phyloP scores from a whole-genome alignment of 2,113 vertebrate genomes.

The Megaceryle torquata region DNA sequence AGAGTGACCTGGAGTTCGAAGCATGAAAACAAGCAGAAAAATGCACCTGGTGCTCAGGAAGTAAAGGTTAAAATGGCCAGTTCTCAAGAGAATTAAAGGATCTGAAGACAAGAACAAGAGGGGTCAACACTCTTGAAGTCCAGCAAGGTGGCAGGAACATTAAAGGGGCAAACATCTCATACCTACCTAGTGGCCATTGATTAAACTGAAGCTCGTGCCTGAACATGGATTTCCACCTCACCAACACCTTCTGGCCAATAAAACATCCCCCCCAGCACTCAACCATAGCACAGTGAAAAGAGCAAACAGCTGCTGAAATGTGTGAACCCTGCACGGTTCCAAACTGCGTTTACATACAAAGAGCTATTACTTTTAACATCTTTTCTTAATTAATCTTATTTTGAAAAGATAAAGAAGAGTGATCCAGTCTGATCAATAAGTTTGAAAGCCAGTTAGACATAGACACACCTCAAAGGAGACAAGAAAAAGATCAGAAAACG shows the following conservation, averaged over 20 bases:
- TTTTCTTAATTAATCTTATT: not conserved
- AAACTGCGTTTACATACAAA: not conserved
- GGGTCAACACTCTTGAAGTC: not conserved
- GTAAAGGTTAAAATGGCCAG: not conserved
- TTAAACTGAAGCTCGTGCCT: not conserved
- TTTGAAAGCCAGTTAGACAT: not conserved
- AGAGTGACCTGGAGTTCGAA: not conserved
- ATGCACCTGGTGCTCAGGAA: not conserved
- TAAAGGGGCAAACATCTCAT: not conserved
- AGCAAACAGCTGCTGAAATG: not conserved
- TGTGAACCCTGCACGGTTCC: fast-evolving
- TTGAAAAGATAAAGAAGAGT: not conserved
- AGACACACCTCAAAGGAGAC: not conserved
- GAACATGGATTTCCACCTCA: not conserved
- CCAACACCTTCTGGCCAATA: not conserved
- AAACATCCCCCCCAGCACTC: fast-evolving
- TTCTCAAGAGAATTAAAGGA: not conserved
- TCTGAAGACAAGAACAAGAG: not conserved
- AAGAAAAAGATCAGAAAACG: not conserved
- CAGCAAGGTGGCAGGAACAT: not conserved
- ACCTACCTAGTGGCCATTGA: not conserved
- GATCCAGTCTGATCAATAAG: no score
- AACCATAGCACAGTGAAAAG: not conserved
- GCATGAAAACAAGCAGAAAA: not conserved
- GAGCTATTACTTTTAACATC: not conserved